These are phyloP conservation scores for Cyprinodon variegatus DNA, from an alignment of 2,113 vertebrate species.

Conservation along the genomic window DNA sequence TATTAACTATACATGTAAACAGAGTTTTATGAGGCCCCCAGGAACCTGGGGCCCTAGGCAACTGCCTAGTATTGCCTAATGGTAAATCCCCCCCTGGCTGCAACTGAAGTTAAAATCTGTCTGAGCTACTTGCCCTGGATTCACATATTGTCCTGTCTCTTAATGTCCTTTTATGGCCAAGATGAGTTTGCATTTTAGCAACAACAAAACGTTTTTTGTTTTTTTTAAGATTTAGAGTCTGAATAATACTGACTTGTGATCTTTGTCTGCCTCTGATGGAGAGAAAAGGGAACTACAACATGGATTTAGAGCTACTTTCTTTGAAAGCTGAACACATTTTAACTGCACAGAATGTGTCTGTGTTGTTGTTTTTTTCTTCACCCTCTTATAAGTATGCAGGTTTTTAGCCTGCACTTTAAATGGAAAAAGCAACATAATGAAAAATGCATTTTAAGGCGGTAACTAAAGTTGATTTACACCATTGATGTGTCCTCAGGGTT, in stretches of 20 bases:
- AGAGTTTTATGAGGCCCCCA: too few species aligned
- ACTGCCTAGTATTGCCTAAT: too few species aligned
- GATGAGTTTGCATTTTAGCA: neutral
- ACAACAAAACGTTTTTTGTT: neutral
- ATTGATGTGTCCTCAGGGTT: neutral
- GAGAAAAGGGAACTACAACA: constrained; percentile 28
- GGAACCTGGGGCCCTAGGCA: too few species aligned
- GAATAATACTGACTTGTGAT: constrained; percentile 1
- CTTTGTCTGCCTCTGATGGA: constrained; percentile 64
- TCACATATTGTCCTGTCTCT: neutral
- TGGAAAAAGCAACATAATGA: neutral
- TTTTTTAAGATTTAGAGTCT: neutral
- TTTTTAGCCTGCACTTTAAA: neutral
- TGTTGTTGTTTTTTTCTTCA: neutral
- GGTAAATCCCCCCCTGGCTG: neutral
- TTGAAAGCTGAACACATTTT: neutral
- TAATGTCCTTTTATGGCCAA: neutral
- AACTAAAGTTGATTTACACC: neutral
- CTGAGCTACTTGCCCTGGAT: constrained; percentile 2
- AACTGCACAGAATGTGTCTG: neutral
- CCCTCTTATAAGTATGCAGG: neutral
- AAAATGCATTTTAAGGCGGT: neutral
- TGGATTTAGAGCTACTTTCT: neutral
- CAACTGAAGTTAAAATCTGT: constrained; percentile 5
- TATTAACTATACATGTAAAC: too few species aligned